Evolutionary conservation across 1,140 invertebrate species (phyloP).

Genomic region (Drosophila ohnishii): DNA sequence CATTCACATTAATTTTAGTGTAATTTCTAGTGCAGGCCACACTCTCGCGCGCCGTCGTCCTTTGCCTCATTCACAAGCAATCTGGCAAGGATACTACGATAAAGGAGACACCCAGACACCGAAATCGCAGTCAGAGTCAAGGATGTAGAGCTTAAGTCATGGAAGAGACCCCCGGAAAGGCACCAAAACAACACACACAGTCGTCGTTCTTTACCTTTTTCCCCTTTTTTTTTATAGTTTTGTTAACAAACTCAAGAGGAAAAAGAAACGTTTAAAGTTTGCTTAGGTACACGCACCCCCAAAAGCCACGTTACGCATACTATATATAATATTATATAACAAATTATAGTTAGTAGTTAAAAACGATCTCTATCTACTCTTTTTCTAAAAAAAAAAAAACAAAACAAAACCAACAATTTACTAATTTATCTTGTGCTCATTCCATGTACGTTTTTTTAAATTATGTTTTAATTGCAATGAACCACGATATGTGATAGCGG

Average conservation of each 20-base stretch:
- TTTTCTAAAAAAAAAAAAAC: constrained; percentile 63
- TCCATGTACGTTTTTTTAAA: constrained; percentile 69
- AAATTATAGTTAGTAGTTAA: constrained; percentile 72
- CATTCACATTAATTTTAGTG: constrained; percentile 80
- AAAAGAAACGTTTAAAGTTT: constrained; percentile 28
- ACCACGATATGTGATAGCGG: constrained; percentile 76
- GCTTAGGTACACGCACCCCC: constrained; percentile 52
- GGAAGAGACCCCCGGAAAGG: constrained; percentile 21
- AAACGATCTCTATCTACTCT: constrained; percentile 77
- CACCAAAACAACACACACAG: constrained; percentile 23
- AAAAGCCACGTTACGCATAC: constrained; percentile 57
- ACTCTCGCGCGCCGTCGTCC: constrained; percentile 65
- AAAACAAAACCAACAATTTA: constrained; percentile 66
- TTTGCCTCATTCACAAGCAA: constrained; percentile 5
- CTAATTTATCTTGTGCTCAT: constrained; percentile 79
- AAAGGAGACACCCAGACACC: constrained; percentile 12
- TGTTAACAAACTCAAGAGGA: constrained; percentile 17
- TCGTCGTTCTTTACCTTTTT: constrained; percentile 31
- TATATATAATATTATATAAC: constrained; percentile 38
- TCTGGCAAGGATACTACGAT: constrained; percentile 26
- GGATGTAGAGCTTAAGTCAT: constrained; percentile 58
- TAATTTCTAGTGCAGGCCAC: constrained; percentile 52
- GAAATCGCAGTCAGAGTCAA: constrained; percentile 20
- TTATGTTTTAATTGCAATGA: constrained; percentile 62
- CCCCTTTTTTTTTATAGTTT: constrained; percentile 3